Percentiles rank a stretch among this genome's conserved stretches.
Evolutionary conservation across 2,797 vertebrate genomes (phyloP).

Genomic region (Salarias fasciatus): DNA sequence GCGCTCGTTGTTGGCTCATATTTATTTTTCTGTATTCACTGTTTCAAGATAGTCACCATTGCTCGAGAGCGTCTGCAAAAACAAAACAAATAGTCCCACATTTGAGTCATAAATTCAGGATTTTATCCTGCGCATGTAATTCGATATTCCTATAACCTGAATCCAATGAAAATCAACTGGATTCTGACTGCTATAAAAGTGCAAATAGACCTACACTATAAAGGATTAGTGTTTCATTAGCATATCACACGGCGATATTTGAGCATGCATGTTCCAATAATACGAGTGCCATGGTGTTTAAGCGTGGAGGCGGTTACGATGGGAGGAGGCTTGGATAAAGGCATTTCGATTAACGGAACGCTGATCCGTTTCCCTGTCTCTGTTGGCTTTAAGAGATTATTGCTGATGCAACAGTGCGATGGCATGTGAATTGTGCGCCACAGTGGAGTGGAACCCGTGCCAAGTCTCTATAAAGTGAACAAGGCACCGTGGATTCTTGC

Average conservation of each 20-base stretch:
- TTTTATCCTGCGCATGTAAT: slow-evolving; percentile 66
- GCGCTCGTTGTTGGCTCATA: slow-evolving; percentile 22
- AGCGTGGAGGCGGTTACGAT: slow-evolving; percentile 65
- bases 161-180: slow-evolving; percentile 61
- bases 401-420: slow-evolving; percentile 77
- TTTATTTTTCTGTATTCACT: slow-evolving; percentile 51
- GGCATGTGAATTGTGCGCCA: slow-evolving; percentile 64
- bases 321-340: slow-evolving; percentile 65
- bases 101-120: slow-evolving; percentile 62
- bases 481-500: slow-evolving; percentile 71
- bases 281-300: slow-evolving; percentile 57
- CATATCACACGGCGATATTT: slow-evolving; percentile 75
- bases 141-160: slow-evolving; percentile 64
- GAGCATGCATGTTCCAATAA: slow-evolving; percentile 70
- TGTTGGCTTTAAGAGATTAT: slow-evolving; percentile 73
- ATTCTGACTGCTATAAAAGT: slow-evolving; percentile 63
- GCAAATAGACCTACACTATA: slow-evolving; percentile 66
- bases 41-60: slow-evolving; percentile 42
- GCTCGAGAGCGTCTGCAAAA: slow-evolving; percentile 45
- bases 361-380: slow-evolving; percentile 64
- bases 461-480: slow-evolving; percentile 73
- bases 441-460: slow-evolving; percentile 69
- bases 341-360: slow-evolving; percentile 65
- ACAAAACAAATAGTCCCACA: slow-evolving; percentile 63
- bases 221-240: slow-evolving; percentile 76